A percentile compares a stretch with the other conserved stretches of the same genome.
phyloP scores from a whole-genome alignment of 37 sponge, comb jelly and placozoan genomes.

The Beroe forskalii region DNA sequence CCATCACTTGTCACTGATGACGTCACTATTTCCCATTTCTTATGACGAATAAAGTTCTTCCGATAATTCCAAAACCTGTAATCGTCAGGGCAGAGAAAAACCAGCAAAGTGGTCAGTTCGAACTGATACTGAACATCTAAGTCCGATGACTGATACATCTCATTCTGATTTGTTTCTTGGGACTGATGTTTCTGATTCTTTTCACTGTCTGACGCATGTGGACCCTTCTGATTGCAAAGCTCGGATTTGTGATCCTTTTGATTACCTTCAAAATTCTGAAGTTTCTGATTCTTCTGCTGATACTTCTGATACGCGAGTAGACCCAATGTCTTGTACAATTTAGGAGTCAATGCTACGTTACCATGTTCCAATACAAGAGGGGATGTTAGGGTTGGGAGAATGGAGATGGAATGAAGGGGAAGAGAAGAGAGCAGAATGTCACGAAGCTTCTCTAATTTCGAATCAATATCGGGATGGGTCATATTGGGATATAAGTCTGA shows the following conservation, averaged over 20 bases:
- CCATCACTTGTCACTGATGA: no score
- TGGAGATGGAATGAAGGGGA: conserved; percentile 22
- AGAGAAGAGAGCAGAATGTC: background rate
- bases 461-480: no score
- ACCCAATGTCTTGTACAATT: background rate
- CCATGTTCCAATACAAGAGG: background rate
- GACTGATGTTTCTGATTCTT: background rate
- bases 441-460: background rate
- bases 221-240: no score
- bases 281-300: background rate
- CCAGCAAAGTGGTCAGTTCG: background rate
- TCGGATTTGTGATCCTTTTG: no score
- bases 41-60: background rate
- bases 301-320: background rate
- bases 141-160: background rate
- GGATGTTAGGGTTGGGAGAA: background rate
- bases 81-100: conserved; percentile 35
- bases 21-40: no score
- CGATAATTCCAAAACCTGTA: background rate
- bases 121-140: no score
- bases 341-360: background rate
- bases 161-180: background rate
- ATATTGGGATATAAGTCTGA: no score
- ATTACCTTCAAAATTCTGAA: no score
- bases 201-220: background rate